These are phyloP conservation scores for Discoglossus pictus DNA, from an alignment of 2,797 vertebrate genomes.

Conservation along the genomic window DNA sequence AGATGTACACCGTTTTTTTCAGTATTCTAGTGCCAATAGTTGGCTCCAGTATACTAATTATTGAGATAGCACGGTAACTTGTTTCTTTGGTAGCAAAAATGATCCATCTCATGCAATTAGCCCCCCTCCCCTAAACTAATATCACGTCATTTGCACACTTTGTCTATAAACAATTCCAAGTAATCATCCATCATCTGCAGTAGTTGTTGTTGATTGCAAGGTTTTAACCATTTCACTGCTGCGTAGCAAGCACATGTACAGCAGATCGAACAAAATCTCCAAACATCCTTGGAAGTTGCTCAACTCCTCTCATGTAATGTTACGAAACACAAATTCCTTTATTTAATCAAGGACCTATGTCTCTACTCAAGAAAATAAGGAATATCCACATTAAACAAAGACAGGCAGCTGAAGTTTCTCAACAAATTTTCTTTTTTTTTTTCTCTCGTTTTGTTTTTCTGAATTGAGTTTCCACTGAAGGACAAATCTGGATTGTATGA, in stretches of 20 bases:
- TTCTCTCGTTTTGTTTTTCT: background rate
- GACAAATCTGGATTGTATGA: background rate
- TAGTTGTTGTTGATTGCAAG: too few relatives aligned
- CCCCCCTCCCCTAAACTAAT: too few relatives aligned
- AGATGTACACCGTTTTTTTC: too few relatives aligned
- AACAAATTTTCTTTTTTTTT: background rate
- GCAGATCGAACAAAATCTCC: background rate
- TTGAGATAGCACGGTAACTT: too few relatives aligned
- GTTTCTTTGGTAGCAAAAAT: too few relatives aligned
- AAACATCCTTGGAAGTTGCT: conserved; percentile 31
- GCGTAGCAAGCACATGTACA: conserved; percentile 9
- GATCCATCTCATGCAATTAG: too few relatives aligned
- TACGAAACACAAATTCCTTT: conserved; percentile 25
- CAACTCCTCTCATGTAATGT: conserved; percentile 21
- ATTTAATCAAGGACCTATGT: conserved; percentile 20
- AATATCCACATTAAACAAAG: background rate
- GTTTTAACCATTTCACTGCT: too few relatives aligned
- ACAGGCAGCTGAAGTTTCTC: background rate
- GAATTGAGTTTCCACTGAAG: background rate
- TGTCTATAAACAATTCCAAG: too few relatives aligned
- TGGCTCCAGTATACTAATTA: too few relatives aligned
- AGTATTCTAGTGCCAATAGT: too few relatives aligned
- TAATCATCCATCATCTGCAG: too few relatives aligned
- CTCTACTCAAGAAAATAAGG: background rate
- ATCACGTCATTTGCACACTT: too few relatives aligned